Evolutionary conservation across 1,140 invertebrate species (phyloP), one percentile per base, ranked within the genome.

Genomic region (Dendrolimus punctatus): DNA sequence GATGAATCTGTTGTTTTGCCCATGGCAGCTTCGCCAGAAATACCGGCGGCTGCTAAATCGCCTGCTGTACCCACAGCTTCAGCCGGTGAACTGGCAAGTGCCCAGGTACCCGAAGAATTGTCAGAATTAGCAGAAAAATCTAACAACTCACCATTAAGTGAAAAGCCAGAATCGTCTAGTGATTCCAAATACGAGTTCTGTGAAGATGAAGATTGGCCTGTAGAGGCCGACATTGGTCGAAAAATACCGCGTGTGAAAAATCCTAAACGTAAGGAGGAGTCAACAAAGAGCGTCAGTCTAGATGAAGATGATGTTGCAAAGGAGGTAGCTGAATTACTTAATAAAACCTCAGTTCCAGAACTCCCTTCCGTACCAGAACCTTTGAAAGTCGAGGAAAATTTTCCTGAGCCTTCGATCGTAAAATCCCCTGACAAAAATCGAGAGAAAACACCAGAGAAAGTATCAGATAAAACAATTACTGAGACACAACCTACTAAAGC

Each of bases 171-270:
- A 55, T 64, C 68, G 5, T 73, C 76, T 1, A 75, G 69, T 58
- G 76, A 87, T 60, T 78, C 83, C 10, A 84, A 86, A 67, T 90
- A 89, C 65, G 89, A 90, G 57, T 90, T 90, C 76, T 87, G 89
- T 71, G 88, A 90, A 55, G 85, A 88, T 55, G 88, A 89, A 71
- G 89, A 90, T 55, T 82, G 83, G 75, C 76, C 81, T 5, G 61
- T 80, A 54, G 84, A 87, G 70, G 79, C 71, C 46, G 83, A 85
- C 51, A 76, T 78, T 8, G 88, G 87, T 8, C 75, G 87, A 52
- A 90, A 89, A 80, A 88, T 89, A 52, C 87, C 88, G 10, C 70
- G 88, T 53, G 72, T 89, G 0, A 85, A 78, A 55, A 83, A 84
- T 68, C 73, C 80, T 38, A 78, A 78, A 66, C 69, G 73, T 48